Conservation (phyloP, 2,113 vertebrate species). For the Heptranchias perlo region DNA sequence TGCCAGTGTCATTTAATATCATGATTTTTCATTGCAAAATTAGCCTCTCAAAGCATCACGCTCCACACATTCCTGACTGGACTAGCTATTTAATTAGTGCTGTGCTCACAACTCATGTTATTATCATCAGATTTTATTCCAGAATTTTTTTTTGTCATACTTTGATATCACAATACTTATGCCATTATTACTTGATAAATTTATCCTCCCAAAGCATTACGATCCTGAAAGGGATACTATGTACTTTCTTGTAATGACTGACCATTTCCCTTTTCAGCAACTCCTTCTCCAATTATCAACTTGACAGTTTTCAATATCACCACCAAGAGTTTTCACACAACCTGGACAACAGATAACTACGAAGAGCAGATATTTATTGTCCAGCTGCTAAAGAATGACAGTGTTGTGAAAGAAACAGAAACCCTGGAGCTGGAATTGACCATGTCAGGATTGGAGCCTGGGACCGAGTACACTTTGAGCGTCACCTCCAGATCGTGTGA, state of each 20-base stretch:
- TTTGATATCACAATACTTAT: not conserved
- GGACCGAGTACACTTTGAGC: conserved; percentile 51
- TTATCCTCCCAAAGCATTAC: not conserved
- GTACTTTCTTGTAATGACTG: not conserved
- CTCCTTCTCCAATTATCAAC: not conserved
- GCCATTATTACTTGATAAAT: too few relatives aligned
- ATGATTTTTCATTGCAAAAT: too few relatives aligned
- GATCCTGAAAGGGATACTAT: not conserved
- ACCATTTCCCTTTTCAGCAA: conserved; percentile 29
- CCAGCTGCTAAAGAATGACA: conserved; percentile 43
- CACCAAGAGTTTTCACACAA: conserved; percentile 38
- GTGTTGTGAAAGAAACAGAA: conserved; percentile 37
- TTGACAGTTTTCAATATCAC: conserved; percentile 42
- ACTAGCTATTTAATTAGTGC: not conserved
- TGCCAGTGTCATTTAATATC: not conserved
- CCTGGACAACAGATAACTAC: not conserved
- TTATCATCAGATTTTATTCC: not conserved
- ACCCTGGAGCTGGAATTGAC: conserved; percentile 37
- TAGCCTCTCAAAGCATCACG: not conserved
- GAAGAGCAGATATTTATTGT: conserved; percentile 41
- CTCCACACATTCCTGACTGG: too few relatives aligned
- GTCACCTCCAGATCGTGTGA: conserved; percentile 48
- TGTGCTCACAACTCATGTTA: not conserved
- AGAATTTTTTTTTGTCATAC: not conserved
- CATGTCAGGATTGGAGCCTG: conserved; percentile 50